Percentiles rank a stretch among this genome's conserved stretches.
Evolutionary conservation across 1,140 invertebrate species (phyloP).

Genomic region (Panulirus ornatus): DNA sequence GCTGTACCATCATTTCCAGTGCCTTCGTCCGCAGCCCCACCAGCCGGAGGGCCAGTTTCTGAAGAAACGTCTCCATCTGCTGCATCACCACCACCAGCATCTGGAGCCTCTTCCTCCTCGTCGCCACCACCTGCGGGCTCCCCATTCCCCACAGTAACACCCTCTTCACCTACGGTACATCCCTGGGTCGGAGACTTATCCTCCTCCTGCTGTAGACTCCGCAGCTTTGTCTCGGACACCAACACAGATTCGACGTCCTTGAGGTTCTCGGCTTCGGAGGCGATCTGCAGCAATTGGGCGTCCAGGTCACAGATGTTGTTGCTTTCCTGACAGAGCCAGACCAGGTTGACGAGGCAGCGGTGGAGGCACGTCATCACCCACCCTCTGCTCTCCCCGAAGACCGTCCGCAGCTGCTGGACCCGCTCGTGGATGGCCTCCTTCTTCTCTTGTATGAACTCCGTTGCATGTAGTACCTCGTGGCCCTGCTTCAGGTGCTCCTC

Average conservation of each 20-base stretch:
- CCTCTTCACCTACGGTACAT: background rate
- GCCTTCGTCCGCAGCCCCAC: background rate
- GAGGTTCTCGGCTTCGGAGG: background rate
- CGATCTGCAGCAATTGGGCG: background rate
- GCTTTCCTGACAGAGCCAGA: conserved; percentile 14
- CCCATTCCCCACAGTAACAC: background rate
- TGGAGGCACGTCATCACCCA: background rate
- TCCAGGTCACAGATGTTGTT: background rate
- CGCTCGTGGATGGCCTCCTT: conserved; percentile 2
- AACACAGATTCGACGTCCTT: background rate
- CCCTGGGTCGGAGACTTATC: background rate
- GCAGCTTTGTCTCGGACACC: background rate
- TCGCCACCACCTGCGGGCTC: background rate
- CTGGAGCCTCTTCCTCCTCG: background rate
- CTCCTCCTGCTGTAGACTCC: background rate
- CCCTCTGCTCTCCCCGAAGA: background rate
- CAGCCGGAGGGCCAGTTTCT: too few relatives aligned
- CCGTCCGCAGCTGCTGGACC: background rate
- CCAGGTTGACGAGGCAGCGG: conserved; percentile 1
- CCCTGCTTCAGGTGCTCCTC: conserved; percentile 41
- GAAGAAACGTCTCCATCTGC: background rate
- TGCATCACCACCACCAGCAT: background rate
- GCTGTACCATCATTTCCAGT: background rate
- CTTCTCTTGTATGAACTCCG: background rate
- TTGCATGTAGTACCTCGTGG: conserved; percentile 19